Base-by-base conservation (phyloP, 2,113 vertebrate genomes). In the Electrona antarctica region DNA sequence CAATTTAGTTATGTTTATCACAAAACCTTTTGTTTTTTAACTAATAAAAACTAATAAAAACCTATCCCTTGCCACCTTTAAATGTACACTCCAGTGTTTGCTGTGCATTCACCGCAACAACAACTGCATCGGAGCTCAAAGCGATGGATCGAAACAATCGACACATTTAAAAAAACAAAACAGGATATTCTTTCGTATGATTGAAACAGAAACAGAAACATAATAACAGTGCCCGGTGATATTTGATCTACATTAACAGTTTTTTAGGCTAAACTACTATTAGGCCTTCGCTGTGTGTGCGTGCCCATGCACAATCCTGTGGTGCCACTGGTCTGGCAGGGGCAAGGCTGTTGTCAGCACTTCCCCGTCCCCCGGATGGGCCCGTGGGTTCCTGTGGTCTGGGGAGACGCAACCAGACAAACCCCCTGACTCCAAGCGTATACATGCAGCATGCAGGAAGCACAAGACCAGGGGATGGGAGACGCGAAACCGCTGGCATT, bases 231-330 rank as follows among this genome's bases (percentile, higher is more conserved):
- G 33, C 33, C 50, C 1, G 61, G 0, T 67, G 81, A 68, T 78
- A 80, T 58, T 6, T 8, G 72, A 84, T 51, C 67, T 64, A 8
- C 77, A 81, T 78, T 74, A 79, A 12, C 67, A 76, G 69, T 76
- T 71, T 72, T 83, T 78, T 41, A 69, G 55, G 58, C 61, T 82
- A 11, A 80, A 71, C 81, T 81, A 75, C 60, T 69, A 64, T 77
- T 81, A 69, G 21, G 85, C 71, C 80, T 81, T 60, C 72, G 59
- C 62, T 55, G 3, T 12, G 8, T 29, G 3, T 62, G 66, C 47
- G 48, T 69, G 60, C 74, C 80, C 85, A n/a, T n/a, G n/a, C n/a
- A 86, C 81, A 85, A 82, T 87, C 84, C 87, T 85, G 91, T 60
- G 88, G 86, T 64, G 81, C 71, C 56, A 60, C 60, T 21, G 87